These are phyloP conservation scores for Neopipo cinnamomea DNA, from an alignment of 2,113 vertebrate genomes.

Conservation along the genomic window DNA sequence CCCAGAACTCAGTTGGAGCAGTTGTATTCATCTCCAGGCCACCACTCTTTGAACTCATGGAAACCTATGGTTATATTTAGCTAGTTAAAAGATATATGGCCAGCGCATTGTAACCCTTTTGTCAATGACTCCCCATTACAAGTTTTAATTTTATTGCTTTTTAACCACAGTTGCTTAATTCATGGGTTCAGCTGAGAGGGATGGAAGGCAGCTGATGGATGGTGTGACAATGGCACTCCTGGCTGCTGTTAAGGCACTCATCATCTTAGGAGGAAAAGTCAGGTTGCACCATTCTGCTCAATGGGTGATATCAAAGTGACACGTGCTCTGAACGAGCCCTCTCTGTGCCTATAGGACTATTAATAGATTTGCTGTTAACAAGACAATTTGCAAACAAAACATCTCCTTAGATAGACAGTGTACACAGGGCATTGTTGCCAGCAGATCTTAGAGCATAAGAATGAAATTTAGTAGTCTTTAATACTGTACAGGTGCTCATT, in stretches of 20 bases:
- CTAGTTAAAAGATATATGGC: constrained; percentile 65
- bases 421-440: neutral
- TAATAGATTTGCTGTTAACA: neutral
- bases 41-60: constrained; percentile 68
- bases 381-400: neutral
- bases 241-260: constrained; percentile 13
- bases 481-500: neutral
- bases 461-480: neutral
- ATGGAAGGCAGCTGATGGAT: constrained; percentile 8
- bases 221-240: constrained; percentile 33
- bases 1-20: constrained; percentile 67
- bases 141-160: constrained; percentile 66
- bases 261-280: neutral
- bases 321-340: neutral
- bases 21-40: constrained; percentile 63
- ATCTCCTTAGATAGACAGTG: neutral
- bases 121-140: constrained; percentile 57
- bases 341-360: neutral
- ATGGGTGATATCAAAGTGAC: neutral
- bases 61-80: constrained; percentile 68
- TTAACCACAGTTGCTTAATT: constrained; percentile 62
- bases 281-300: neutral
- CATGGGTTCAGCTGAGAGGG: constrained; percentile 28
- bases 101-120: constrained; percentile 24
- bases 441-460: neutral